These are phyloP conservation scores for Druon quercuslanigerum DNA, from an alignment of 1,140 invertebrate genomes.

Conservation along the genomic window DNA sequence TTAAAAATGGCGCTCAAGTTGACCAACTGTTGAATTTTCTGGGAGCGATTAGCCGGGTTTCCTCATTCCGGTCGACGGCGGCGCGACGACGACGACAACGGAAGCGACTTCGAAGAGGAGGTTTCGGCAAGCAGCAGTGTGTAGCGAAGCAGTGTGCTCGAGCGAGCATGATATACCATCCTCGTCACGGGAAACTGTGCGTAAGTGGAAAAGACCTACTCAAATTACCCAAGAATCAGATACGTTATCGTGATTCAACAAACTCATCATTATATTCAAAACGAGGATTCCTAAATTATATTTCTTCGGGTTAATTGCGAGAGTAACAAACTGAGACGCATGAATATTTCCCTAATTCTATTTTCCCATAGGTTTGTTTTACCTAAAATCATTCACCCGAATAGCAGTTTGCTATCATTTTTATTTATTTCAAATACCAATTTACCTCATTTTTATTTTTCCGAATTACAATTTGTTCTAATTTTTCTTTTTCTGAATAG, in stretches of 20 bases:
- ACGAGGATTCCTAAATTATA: background rate
- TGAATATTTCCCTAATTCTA: too few relatives aligned
- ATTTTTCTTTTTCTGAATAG: too few relatives aligned
- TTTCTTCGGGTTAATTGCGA: background rate
- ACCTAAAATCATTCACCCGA: too few relatives aligned
- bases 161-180: constrained; percentile 57
- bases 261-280: constrained; percentile 13
- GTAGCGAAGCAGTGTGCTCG: constrained; percentile 56
- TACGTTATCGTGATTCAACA: constrained; percentile 34
- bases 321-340: background rate
- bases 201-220: constrained; percentile 46
- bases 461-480: too few relatives aligned
- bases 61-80: constrained; percentile 35
- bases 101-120: constrained; percentile 37
- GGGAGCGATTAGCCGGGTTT: constrained; percentile 39
- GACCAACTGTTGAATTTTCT: background rate
- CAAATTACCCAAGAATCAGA: constrained; percentile 40
- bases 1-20: background rate
- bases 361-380: too few relatives aligned
- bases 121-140: constrained; percentile 39
- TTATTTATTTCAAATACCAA: too few relatives aligned
- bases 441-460: too few relatives aligned
- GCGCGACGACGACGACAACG: constrained; percentile 32
- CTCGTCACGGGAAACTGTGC: constrained; percentile 51
- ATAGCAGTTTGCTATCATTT: too few relatives aligned